phyloP scores from a whole-genome alignment of 2,113 vertebrate species.

The Morphnarchus princeps region DNA sequence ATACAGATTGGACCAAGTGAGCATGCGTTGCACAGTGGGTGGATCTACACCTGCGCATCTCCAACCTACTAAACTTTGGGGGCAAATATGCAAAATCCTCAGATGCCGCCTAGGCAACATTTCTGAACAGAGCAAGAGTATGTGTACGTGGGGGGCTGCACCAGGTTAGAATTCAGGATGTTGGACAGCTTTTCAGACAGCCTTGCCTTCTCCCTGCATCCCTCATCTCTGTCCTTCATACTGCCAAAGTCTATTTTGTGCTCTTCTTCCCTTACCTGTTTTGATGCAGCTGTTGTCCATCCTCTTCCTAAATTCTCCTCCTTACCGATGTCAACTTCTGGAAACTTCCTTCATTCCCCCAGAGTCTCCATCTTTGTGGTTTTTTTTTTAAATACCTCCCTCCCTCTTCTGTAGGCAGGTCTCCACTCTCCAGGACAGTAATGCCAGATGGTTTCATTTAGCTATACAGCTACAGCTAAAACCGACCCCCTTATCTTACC shows the following conservation, averaged over 20 bases:
- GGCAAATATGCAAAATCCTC: background rate
- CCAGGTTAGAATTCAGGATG: background rate
- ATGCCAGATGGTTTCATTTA: background rate
- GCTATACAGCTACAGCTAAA: background rate
- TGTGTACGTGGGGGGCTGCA: fast-evolving
- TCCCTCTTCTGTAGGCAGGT: background rate
- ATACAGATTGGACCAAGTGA: background rate
- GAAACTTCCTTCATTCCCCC: background rate
- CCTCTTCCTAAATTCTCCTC: background rate
- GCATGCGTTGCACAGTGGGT: fast-evolving
- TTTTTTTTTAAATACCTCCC: background rate
- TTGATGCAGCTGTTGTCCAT: background rate
- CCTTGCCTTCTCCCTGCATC: background rate
- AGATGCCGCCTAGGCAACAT: background rate
- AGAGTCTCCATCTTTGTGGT: background rate
- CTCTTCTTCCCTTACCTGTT: background rate
- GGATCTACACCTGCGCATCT: background rate
- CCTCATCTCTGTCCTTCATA: background rate
- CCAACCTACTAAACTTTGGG: background rate
- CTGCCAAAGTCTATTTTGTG: background rate
- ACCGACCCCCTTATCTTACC: background rate
- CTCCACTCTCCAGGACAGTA: background rate
- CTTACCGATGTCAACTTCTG: background rate
- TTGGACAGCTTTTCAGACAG: background rate
- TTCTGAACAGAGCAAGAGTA: background rate